Base-by-base conservation (phyloP, 2,797 vertebrate species). In the Sebastes itinus region DNA sequence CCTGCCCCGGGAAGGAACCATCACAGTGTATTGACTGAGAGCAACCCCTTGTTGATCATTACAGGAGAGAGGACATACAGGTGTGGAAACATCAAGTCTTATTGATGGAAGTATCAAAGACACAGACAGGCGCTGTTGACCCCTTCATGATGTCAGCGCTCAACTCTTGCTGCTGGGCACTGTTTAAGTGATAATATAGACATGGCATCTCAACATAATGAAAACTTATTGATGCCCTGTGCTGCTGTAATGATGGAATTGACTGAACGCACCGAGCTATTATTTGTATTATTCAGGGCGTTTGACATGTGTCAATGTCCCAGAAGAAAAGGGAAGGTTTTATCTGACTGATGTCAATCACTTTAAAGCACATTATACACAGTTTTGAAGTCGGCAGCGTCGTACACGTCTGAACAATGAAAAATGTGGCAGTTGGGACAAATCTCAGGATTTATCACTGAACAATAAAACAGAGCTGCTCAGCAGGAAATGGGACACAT, bases 101-200 rank as follows among this genome's bases (percentile, higher is more conserved):
- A 96, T 95, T 93, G 96, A 96, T 78, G 83, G 85, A 92, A 91
- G 92, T 93, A 93, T 95, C 90, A 93, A 92, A 95, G 94, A 85
- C 75, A 60, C 83, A 94, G 93, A 92, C 91, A 93, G 89, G 82
- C 81, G 82, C 82, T 69, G 80, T 86, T 90, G 92, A 94, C 92
- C 91, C 87, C 82, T 83, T 90, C 88, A 89, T 84, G 82, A 81
- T 87, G 90, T 93, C 87, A 87, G 70, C 52, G 38, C 77, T 75
- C 75, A 60, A 66, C 84, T 75, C 86, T 84, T 72, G 92, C 93
- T 91, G 85, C 77, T 80, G 90, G 93, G 89, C 87, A 88, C 81
- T 76, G 87, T 87, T 93, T 84, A 92, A 93, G 87, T 89, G 89
- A 90, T 92, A 89, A 89, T 95, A 95, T 94, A 93, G 95, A 95